Evolutionary conservation across 2,888 invertebrate genomes (phyloP), one percentile per base, ranked within the genome.

Genomic region (Lepetodrilus schrolli): DNA sequence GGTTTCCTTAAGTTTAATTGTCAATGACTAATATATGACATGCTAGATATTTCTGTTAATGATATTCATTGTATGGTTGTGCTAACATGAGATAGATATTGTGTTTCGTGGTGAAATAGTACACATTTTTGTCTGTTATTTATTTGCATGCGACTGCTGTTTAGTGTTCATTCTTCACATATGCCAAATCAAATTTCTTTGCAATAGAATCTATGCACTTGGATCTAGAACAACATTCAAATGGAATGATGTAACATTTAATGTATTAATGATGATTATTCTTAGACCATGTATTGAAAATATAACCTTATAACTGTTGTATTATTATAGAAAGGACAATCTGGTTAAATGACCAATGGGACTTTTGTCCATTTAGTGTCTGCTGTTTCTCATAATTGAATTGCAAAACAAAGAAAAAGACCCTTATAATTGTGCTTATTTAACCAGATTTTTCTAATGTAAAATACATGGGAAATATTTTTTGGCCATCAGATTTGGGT

Each of bases 41-140:
- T n/a, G 43, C n/a, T 43, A 43, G 43, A 43, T 13, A 17, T 43
- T 43, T 43, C 13, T 43, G 43, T 43, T 43, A 17, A 13, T 43
- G 43, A 43, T 13, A 58, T 13, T 58, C 58, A 58, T 58, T 58
- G 58, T 58, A 58, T 58, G 58, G 58, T 58, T 58, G 58, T 58
- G 58, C 58, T 58, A 58, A 58, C 34, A 30, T 58, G n/a, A 10
- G 30, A 30, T 58, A 58, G 58, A 58, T 58, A 23, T 58, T 58
- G 58, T 58, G 58, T 58, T 58, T 30, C 34, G 34, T 30, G 21
- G 26, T 58, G 34, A 58, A 34, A 30, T 17, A 58, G 30, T 30
- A 34, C 58, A 58, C 30, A 58, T 58, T 58, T 30, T 58, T 58
- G 58, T 58, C 58, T 30, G n/a, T 58, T 58, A 58, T 58, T 58